phyloP scores from a whole-genome alignment of 2,113 vertebrate species.

The Isurus oxyrinchus region DNA sequence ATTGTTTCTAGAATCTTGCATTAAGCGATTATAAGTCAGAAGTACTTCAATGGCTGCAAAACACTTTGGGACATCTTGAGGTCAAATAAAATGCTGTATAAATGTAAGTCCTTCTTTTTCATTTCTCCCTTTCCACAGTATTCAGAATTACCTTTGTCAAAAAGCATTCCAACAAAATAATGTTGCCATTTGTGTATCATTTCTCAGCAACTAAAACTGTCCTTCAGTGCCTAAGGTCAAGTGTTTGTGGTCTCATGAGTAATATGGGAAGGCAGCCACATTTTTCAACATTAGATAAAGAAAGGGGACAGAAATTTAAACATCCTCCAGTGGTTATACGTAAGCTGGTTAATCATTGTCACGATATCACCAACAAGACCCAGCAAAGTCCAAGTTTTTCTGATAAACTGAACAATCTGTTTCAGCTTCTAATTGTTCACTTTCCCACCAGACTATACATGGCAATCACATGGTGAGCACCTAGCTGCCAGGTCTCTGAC shows the following conservation, averaged over 20 bases:
- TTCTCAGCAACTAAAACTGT: neutral
- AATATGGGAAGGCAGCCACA: neutral
- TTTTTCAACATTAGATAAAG: slow-evolving; percentile 17
- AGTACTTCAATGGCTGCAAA: no score
- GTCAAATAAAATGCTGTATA: no score
- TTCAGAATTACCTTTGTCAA: neutral
- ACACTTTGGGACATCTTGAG: no score
- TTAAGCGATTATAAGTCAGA: no score
- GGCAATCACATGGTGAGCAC: neutral
- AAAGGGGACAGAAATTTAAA: neutral
- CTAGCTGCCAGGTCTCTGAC: neutral
- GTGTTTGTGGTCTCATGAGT: neutral
- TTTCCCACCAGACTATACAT: neutral
- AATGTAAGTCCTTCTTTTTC: no score
- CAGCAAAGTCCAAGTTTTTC: neutral
- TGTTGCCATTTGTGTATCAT: neutral
- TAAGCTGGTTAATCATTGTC: neutral
- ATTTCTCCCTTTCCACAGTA: neutral
- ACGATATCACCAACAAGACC: neutral
- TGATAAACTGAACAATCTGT: neutral
- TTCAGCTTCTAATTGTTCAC: neutral
- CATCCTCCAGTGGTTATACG: neutral
- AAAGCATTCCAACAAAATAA: neutral
- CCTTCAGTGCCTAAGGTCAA: neutral
- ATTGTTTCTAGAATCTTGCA: no score